These are phyloP conservation scores for Beris chalybata DNA, from an alignment of 2,888 invertebrate species.

Conservation along the genomic window DNA sequence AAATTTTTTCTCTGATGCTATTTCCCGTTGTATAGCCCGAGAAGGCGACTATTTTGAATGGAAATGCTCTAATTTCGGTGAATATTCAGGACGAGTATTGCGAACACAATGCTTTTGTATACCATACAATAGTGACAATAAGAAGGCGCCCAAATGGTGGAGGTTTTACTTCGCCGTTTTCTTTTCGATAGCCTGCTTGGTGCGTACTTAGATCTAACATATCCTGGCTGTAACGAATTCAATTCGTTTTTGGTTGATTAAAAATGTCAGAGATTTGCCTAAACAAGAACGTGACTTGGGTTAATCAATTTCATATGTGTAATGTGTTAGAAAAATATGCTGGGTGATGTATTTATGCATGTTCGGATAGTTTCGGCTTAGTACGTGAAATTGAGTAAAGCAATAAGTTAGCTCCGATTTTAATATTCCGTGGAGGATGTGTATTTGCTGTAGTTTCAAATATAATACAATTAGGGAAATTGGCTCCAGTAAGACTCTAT, in stretches of 20 bases:
- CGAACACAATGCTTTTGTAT: slow-evolving; percentile 23
- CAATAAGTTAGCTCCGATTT: too few species aligned
- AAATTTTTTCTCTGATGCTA: slow-evolving; percentile 3
- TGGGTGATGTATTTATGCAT: too few species aligned
- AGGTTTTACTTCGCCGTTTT: slow-evolving; percentile 1
- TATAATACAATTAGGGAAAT: slow-evolving; percentile 1
- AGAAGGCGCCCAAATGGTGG: slow-evolving; percentile 26
- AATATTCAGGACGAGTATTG: slow-evolving; percentile 28
- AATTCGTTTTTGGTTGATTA: slow-evolving; percentile 37
- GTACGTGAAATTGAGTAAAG: too few species aligned
- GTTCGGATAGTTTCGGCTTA: too few species aligned
- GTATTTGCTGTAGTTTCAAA: too few species aligned
- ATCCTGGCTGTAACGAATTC: slow-evolving; percentile 31
- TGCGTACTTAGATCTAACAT: slow-evolving; percentile 26
- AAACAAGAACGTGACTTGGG: slow-evolving; percentile 36
- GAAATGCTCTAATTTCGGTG: slow-evolving; percentile 36
- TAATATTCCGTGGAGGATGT: too few species aligned
- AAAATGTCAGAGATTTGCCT: slow-evolving; percentile 35
- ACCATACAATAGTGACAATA: slow-evolving; percentile 18
- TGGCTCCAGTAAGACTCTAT: slow-evolving; percentile 21
- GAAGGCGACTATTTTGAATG: slow-evolving; percentile 34
- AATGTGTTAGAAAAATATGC: slow-evolving; percentile 6
- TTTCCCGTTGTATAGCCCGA: slow-evolving; percentile 7
- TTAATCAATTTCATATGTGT: slow-evolving; percentile 23
- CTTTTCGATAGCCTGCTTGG: slow-evolving; percentile 3